A percentile compares a stretch with the other conserved stretches of the same genome.
phyloP scores from a whole-genome alignment of 1,140 invertebrate species.

The Eupristina koningsbergeri region DNA sequence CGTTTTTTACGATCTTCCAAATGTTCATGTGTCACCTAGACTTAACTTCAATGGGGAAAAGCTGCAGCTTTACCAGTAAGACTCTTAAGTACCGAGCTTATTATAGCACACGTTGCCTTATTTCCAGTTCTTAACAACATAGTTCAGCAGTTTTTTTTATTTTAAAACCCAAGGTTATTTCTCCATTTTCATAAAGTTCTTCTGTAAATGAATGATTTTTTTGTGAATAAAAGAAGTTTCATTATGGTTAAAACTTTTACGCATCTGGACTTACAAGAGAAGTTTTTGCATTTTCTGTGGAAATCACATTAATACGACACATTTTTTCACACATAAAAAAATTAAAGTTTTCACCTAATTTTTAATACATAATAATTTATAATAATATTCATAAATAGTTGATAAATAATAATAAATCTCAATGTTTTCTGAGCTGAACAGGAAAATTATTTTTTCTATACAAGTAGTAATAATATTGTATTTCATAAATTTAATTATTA shows the following conservation, averaged over 20 bases:
- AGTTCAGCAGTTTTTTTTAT: neutral
- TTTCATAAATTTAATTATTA: too few species aligned
- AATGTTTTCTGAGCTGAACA: too few species aligned
- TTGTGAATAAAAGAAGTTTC: neutral
- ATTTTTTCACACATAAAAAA: neutral
- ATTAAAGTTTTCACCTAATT: too few species aligned
- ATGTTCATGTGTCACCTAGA: neutral
- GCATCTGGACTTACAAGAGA: neutral
- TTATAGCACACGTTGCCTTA: neutral
- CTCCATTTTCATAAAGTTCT: neutral
- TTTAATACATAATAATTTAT: too few species aligned
- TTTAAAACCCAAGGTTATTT: neutral
- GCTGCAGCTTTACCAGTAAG: neutral
- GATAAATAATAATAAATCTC: too few species aligned
- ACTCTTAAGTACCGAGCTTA: neutral
- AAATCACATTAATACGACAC: neutral
- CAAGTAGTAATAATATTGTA: too few species aligned
- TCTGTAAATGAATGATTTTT: neutral
- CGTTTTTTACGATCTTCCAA: neutral
- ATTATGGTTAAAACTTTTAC: neutral
- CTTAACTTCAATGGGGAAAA: neutral
- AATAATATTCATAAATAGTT: too few species aligned
- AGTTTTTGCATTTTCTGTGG: neutral
- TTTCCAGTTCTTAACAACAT: neutral
- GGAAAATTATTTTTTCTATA: too few species aligned